Conservation (phyloP, 2,113 vertebrate species). For the Pollimyrus isidori region DNA sequence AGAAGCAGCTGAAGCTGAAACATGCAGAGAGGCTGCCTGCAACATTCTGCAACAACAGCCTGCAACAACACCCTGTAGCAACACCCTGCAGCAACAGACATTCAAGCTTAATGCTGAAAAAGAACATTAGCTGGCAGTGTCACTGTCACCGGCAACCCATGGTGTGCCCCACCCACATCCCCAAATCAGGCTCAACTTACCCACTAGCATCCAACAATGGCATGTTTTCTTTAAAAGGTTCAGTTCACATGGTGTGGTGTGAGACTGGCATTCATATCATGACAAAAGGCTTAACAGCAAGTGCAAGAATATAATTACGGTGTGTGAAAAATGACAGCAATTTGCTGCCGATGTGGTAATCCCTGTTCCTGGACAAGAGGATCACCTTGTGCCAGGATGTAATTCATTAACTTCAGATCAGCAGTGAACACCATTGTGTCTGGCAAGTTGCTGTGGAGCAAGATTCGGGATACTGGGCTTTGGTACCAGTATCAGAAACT, state of each 20-base stretch:
- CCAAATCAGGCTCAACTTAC: conserved; percentile 1
- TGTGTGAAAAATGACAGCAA: not conserved
- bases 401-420: not conserved
- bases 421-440: not conserved
- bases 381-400: not conserved
- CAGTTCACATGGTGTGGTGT: not conserved
- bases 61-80: not conserved
- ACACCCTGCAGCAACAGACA: not conserved
- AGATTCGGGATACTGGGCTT: not conserved
- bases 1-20: not conserved
- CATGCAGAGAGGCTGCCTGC: not conserved
- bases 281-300: not conserved
- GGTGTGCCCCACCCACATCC: not conserved
- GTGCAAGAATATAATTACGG: not conserved
- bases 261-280: not conserved
- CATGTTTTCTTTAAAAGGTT: not conserved
- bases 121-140: not conserved
- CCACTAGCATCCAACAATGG: not conserved
- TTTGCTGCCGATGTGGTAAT: not conserved
- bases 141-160: not conserved
- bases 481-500: not conserved
- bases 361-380: not conserved
- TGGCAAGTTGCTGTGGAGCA: not conserved
- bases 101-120: not conserved
- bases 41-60: not conserved